Base-by-base conservation (phyloP, 2,888 invertebrate species). In the Xestoiulus laeticollis region DNA sequence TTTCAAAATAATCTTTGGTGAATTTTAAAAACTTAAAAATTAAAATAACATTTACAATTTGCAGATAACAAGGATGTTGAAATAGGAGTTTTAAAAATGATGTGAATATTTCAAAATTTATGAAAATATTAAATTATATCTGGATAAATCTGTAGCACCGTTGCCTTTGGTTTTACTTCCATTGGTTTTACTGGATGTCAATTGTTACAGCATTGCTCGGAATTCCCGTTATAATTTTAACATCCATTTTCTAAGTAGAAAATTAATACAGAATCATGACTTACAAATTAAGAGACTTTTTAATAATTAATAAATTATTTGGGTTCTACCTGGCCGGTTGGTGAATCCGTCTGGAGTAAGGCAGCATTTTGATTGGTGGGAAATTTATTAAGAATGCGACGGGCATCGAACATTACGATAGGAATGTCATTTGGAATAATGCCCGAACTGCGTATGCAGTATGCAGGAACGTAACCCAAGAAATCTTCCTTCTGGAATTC, bases 61-160 rank as follows among this genome's bases (percentile, higher is more conserved):
- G 14, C n/a, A 19, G 59, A 59, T 59, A 59, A 59, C n/a, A n/a
- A 59, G 6, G n/a, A 59, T 59, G 59, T 59, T 59, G 59, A 19
- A 48, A 16, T 48, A 0, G 48, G 12, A 3, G 48, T 16, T n/a
- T n/a, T n/a, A 8, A n/a, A n/a, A n/a, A 6, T 59, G 59, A 19
- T 59, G 59, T 59, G 59, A 59, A 59, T 59, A 59, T 59, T 59
- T 59, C 0, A 59, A 59, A 59, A 59, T 59, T 59, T 59, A 59
- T 59, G 59, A 8, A n/a, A n/a, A 19, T n/a, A 59, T 19, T n/a
- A 59, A n/a, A 59, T 19, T 59, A 48, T 48, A 10, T 2, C 48
- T 43, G 43, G 6, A 5, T 16, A 16, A 10, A 48, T 48, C 8
- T 16, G 16, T 16, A 16, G 8, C 48, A 48, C 48, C 43, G 43